A percentile compares a stretch with the other conserved stretches of the same genome.
Evolutionary conservation across 2,113 vertebrate species (phyloP).

Genomic region (Rana temporaria): DNA sequence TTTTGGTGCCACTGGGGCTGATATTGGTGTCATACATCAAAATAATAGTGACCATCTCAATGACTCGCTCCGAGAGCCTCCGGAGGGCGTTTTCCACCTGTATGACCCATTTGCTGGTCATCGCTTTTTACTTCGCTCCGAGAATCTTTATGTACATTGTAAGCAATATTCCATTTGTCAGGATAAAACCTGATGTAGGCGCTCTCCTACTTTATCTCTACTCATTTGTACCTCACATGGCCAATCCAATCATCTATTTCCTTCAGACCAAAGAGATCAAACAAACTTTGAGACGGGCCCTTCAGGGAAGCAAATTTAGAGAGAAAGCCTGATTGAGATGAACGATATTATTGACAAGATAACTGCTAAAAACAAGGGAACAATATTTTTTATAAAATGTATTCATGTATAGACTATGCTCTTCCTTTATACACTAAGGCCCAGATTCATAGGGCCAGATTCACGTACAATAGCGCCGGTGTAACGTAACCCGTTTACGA

Average conservation of each 20-base stretch:
- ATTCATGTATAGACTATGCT: too few relatives aligned
- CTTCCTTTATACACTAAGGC: too few relatives aligned
- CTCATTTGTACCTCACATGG: slow-evolving; percentile 14
- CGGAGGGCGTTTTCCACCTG: slow-evolving; percentile 7
- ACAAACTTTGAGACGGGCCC: neutral
- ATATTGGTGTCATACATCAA: slow-evolving; percentile 17
- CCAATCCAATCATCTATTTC: slow-evolving; percentile 30
- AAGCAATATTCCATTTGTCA: neutral
- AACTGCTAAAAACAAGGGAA: too few relatives aligned
- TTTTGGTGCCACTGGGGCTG: neutral
- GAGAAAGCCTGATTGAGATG: too few relatives aligned
- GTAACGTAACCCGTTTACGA: too few relatives aligned
- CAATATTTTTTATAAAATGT: too few relatives aligned
- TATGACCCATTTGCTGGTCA: slow-evolving; percentile 12
- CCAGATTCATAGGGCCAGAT: too few relatives aligned
- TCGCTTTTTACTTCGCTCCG: slow-evolving; percentile 9
- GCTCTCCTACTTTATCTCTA: slow-evolving; percentile 5
- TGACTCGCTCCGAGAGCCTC: neutral
- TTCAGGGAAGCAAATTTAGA: neutral
- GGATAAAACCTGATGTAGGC: neutral
- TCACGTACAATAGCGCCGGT: too few relatives aligned
- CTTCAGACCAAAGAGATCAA: slow-evolving; percentile 16
- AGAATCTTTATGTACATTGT: slow-evolving; percentile 7
- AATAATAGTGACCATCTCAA: neutral
- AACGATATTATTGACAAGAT: too few relatives aligned